phyloP scores from a whole-genome alignment of 1,140 invertebrate species.

The Saxidomus purpurata region DNA sequence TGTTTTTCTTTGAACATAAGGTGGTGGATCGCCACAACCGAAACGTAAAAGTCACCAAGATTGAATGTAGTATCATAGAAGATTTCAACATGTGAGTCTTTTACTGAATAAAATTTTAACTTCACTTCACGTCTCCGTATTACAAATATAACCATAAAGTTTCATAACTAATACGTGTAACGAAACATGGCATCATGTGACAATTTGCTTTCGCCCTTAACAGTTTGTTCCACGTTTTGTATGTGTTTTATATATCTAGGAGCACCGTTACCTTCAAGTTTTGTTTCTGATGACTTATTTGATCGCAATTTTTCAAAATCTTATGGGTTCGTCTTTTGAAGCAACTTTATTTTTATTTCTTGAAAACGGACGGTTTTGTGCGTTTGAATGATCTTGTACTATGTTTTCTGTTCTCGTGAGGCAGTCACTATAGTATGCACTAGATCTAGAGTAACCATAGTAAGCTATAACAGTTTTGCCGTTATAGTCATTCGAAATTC shows the following conservation, averaged over 20 bases:
- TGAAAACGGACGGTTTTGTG: too few relatives aligned
- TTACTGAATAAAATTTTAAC: slow-evolving; percentile 44
- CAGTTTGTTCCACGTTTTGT: not conserved
- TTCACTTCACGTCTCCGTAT: slow-evolving; percentile 27
- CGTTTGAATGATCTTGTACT: slow-evolving; percentile 23
- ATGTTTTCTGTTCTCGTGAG: slow-evolving; percentile 35
- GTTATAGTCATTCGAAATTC: slow-evolving; percentile 6
- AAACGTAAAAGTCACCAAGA: slow-evolving; percentile 57
- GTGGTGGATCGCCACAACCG: slow-evolving; percentile 33
- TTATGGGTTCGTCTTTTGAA: slow-evolving; percentile 9
- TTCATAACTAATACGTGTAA: slow-evolving; percentile 38
- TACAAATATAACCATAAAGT: slow-evolving; percentile 51
- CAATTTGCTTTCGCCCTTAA: slow-evolving; percentile 2
- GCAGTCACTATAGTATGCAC: slow-evolving; percentile 24
- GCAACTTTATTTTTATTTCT: not conserved
- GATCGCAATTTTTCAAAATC: slow-evolving; percentile 2
- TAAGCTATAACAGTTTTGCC: slow-evolving; percentile 27
- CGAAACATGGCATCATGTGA: slow-evolving; percentile 50
- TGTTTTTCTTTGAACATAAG: slow-evolving; percentile 55
- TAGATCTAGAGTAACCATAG: slow-evolving; percentile 32
- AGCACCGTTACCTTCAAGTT: not conserved
- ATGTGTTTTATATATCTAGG: slow-evolving; percentile 24
- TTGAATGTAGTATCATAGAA: slow-evolving; percentile 66
- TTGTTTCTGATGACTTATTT: slow-evolving; percentile 2
- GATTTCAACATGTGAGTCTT: slow-evolving; percentile 6